Percentiles rank a stretch among this genome's conserved stretches.
phyloP scores from a whole-genome alignment of 2,888 invertebrate genomes.

The Ophonus ardosiacus region DNA sequence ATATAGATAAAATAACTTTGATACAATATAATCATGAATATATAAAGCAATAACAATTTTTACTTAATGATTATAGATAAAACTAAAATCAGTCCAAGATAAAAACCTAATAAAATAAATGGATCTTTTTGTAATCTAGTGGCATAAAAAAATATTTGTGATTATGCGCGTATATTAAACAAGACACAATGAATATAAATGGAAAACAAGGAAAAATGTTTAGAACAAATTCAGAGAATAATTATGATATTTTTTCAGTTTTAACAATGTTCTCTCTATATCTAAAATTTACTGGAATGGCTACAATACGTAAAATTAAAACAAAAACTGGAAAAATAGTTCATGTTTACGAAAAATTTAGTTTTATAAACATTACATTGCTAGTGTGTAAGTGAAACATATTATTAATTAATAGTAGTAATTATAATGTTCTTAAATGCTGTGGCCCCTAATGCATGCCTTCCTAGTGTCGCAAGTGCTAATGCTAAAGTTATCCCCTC shows the following conservation, averaged over 20 bases:
- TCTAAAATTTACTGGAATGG: slow-evolving; percentile 54
- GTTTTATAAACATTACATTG: slow-evolving; percentile 24
- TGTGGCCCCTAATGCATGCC: too few relatives aligned
- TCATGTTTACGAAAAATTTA: slow-evolving; percentile 41
- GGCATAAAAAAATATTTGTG: neutral
- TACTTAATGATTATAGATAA: neutral
- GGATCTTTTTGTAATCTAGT: neutral
- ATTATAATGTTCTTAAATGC: too few relatives aligned
- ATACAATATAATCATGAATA: slow-evolving; percentile 1
- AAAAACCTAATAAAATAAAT: slow-evolving; percentile 41
- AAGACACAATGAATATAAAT: slow-evolving; percentile 20
- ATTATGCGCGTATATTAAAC: neutral
- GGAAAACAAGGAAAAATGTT: neutral
- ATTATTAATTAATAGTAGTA: neutral
- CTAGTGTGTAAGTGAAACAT: slow-evolving; percentile 51
- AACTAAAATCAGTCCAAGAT: slow-evolving; percentile 5
- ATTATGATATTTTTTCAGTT: slow-evolving; percentile 43
- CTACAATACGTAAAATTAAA: slow-evolving; percentile 39
- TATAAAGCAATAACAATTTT: neutral
- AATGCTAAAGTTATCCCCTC: too few relatives aligned
- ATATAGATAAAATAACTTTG: neutral
- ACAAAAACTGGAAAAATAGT: slow-evolving; percentile 28
- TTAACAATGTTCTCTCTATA: slow-evolving; percentile 47
- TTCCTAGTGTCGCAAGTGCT: too few relatives aligned
- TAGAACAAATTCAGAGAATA: neutral